These are phyloP conservation scores for Drosophila neonasuta DNA, from an alignment of 2,888 invertebrate genomes.

Conservation along the genomic window DNA sequence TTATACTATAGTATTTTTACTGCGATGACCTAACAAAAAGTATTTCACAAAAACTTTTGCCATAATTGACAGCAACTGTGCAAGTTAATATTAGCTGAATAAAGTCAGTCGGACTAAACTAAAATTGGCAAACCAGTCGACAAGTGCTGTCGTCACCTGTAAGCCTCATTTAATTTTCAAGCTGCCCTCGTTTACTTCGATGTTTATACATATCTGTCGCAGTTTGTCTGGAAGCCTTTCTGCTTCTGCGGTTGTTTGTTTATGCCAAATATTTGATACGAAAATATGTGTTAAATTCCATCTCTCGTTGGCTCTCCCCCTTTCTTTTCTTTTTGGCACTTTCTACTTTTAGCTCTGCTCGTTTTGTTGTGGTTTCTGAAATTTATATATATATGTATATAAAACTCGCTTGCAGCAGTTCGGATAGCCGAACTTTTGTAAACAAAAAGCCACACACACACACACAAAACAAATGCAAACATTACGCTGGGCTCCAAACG, in stretches of 20 bases:
- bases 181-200: slow-evolving; percentile 32
- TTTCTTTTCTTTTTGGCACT: slow-evolving; percentile 21
- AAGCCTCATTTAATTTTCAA: background rate
- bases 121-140: background rate
- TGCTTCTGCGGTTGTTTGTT: slow-evolving; percentile 56
- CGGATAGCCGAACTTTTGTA: slow-evolving; percentile 55
- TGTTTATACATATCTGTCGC: slow-evolving; percentile 12
- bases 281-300: slow-evolving; percentile 72
- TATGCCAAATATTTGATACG: slow-evolving; percentile 68
- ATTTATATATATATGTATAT: slow-evolving; percentile 27
- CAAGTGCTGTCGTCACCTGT: background rate
- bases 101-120: background rate
- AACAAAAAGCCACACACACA: slow-evolving; percentile 43
- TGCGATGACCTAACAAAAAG: background rate
- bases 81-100: background rate
- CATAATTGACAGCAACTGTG: background rate
- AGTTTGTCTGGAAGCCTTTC: slow-evolving; percentile 30
- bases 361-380: slow-evolving; percentile 47
- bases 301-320: slow-evolving; percentile 14
- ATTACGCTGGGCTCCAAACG: slow-evolving; percentile 40
- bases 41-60: background rate
- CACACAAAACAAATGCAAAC: slow-evolving; percentile 50
- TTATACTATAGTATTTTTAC: background rate
- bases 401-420: slow-evolving; percentile 42
- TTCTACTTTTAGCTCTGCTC: slow-evolving; percentile 3